Evolutionary conservation across 2,113 vertebrate genomes (phyloP).

Genomic region (Cervus canadensis): DNA sequence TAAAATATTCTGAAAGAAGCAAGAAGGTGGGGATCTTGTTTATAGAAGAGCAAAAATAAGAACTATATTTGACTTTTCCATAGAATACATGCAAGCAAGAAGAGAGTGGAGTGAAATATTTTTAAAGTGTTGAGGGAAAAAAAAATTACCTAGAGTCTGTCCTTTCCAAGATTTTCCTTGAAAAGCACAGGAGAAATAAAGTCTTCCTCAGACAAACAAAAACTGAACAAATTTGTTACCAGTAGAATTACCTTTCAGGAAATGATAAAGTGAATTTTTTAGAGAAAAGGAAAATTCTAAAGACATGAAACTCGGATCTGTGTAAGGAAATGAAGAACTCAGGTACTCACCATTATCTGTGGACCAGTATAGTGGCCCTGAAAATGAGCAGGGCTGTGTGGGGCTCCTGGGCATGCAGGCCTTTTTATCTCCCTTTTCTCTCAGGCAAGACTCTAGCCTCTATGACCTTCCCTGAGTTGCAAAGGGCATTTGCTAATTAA

Average conservation of each 20-base stretch:
- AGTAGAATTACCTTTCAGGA: neutral
- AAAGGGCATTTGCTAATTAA: no score
- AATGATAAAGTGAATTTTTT: neutral
- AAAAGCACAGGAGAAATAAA: neutral
- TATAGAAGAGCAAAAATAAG: neutral
- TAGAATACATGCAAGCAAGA: neutral
- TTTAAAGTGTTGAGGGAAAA: neutral
- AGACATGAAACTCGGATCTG: neutral
- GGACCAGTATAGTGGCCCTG: neutral
- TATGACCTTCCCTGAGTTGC: no score
- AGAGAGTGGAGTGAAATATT: neutral
- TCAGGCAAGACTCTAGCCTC: no score
- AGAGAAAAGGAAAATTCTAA: neutral
- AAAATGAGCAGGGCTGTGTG: no score
- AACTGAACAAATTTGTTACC: neutral
- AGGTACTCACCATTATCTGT: neutral
- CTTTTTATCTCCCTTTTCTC: no score
- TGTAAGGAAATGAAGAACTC: neutral
- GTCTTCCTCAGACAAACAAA: neutral
- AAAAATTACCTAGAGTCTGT: neutral
- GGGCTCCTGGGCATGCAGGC: no score
- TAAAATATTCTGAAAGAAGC: neutral
- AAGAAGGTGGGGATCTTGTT: neutral
- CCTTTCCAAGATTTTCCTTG: neutral
- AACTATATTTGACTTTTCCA: neutral